Evolutionary conservation across 2,797 vertebrate species (phyloP).

Genomic region (Poeciliopsis infans): DNA sequence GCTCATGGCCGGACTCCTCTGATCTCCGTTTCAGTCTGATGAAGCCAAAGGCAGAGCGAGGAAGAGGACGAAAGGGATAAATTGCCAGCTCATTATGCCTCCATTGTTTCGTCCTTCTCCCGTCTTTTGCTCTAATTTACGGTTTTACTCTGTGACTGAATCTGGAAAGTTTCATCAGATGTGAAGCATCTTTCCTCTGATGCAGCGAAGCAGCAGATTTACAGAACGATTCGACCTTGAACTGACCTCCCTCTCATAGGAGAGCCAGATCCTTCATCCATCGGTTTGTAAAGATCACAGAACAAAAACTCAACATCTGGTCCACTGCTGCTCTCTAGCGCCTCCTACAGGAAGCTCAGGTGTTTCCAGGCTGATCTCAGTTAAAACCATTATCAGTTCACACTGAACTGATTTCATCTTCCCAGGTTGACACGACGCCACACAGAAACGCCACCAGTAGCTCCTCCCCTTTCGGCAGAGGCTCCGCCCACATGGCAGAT

Average conservation of each 20-base stretch:
- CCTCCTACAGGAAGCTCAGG: not conserved
- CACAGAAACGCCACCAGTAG: not conserved
- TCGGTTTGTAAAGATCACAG: not conserved
- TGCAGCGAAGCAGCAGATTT: not conserved
- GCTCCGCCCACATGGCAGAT: not conserved
- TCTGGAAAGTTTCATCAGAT: not conserved
- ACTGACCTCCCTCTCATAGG: not conserved
- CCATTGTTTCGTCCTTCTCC: slow-evolving; percentile 5
- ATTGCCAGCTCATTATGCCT: slow-evolving; percentile 15
- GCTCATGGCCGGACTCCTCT: slow-evolving; percentile 32
- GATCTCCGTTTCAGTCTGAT: slow-evolving; percentile 50
- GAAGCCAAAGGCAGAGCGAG: slow-evolving; percentile 16
- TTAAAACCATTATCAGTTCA: not conserved
- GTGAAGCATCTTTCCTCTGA: not conserved
- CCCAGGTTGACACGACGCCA: too few relatives aligned
- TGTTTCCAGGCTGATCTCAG: not conserved
- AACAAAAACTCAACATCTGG: too few relatives aligned
- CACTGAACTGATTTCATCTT: not conserved
- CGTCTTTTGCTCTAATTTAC: not conserved
- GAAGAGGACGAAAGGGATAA: not conserved
- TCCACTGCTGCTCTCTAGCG: not conserved
- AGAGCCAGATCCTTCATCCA: not conserved
- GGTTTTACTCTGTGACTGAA: not conserved
- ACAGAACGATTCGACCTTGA: not conserved
- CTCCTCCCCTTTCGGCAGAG: not conserved